Percentiles rank a stretch among this genome's conserved stretches.
Conservation (phyloP, 2,888 invertebrate genomes). For the Druceiella hillmani region DNA sequence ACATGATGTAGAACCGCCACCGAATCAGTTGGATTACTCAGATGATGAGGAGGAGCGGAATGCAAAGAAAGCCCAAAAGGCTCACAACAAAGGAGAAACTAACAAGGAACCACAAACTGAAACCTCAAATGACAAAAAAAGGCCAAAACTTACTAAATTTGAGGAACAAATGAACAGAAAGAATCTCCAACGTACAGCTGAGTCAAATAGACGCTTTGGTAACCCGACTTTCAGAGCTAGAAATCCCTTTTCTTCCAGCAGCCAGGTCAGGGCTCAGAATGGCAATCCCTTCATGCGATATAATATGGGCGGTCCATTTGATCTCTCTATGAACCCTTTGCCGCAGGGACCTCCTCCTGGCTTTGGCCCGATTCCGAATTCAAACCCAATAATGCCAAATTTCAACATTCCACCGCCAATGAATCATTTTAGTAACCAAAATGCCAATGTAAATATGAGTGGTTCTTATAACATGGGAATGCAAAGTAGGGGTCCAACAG, state of each 20-base stretch:
- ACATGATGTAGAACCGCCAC: constrained; percentile 75
- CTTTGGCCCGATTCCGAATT: constrained; percentile 31
- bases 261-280: constrained; percentile 31
- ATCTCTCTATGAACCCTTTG: not conserved
- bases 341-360: constrained; percentile 27
- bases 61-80: constrained; percentile 38
- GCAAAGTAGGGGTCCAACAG: no score
- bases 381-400: no score
- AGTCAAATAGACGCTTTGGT: constrained; percentile 42
- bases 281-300: constrained; percentile 25
- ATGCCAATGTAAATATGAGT: no score
- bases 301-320: not conserved
- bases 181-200: constrained; percentile 39
- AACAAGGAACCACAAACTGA: constrained; percentile 16
- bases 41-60: constrained; percentile 81
- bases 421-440: no score
- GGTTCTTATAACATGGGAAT: no score
- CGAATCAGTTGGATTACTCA: constrained; percentile 69
- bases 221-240: constrained; percentile 37
- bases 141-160: constrained; percentile 28
- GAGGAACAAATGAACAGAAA: constrained; percentile 36
- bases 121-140: constrained; percentile 28
- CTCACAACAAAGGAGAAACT: constrained; percentile 29
- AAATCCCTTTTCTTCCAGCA: constrained; percentile 36
- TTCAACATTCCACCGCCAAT: no score